Evolutionary conservation across 2,797 vertebrate species (phyloP).

Genomic region (Sebastes iracundus): DNA sequence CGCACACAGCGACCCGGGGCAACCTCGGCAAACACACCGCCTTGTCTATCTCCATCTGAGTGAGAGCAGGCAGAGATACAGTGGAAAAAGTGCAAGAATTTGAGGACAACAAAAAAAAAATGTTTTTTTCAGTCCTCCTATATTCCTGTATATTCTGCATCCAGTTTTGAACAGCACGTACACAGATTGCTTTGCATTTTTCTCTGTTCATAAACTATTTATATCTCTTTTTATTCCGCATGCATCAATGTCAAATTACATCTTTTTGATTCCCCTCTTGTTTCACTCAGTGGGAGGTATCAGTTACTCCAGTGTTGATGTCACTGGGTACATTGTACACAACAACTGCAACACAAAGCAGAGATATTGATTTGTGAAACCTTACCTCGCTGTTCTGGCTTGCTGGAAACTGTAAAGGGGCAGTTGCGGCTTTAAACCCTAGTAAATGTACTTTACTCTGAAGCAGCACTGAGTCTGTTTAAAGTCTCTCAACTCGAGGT

Average conservation of each 20-base stretch:
- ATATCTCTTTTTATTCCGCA: not conserved
- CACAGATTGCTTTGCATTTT: not conserved
- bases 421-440: constrained; percentile 29
- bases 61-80: not conserved
- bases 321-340: constrained; percentile 7
- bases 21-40: constrained; percentile 69
- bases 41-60: constrained; percentile 65
- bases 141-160: not conserved
- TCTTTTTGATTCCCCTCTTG: not conserved
- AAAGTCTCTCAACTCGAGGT: constrained; percentile 19
- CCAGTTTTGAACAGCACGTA: not conserved
- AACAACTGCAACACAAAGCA: constrained; percentile 42
- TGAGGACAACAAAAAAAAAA: not conserved
- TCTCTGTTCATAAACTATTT: not conserved
- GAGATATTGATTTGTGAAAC: constrained; percentile 38
- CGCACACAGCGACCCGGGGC: constrained; percentile 82
- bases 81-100: not conserved
- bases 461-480: constrained; percentile 17
- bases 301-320: constrained; percentile 6
- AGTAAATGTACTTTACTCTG: not conserved
- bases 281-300: constrained; percentile 7
- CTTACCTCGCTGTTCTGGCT: constrained; percentile 62
- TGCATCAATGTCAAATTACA: not conserved
- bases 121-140: not conserved
- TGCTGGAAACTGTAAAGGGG: constrained; percentile 24